Conservation (phyloP, 2,797 vertebrate genomes). For the Bradypodion ventrale region DNA sequence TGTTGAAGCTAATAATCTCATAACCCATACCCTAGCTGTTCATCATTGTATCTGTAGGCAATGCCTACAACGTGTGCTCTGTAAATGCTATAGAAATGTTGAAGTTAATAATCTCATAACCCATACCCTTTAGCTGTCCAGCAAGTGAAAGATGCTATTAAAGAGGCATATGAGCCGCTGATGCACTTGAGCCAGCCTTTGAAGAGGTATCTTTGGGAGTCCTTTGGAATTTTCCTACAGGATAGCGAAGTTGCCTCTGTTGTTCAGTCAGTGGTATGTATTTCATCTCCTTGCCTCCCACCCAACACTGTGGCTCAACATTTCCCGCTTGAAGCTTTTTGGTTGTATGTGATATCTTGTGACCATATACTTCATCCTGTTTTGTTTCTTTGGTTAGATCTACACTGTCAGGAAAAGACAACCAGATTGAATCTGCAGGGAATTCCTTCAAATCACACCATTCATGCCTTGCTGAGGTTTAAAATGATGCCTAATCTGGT, state of each 20-base stretch:
- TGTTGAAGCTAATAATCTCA: not conserved
- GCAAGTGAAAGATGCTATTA: not conserved
- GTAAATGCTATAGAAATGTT: too few species aligned
- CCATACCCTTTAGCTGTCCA: slow-evolving; percentile 6
- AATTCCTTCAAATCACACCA: too few species aligned
- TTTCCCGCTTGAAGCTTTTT: not conserved
- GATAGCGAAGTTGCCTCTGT: slow-evolving; percentile 2
- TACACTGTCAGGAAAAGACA: too few species aligned
- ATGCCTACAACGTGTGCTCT: not conserved
- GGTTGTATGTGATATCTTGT: not conserved
- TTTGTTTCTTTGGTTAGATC: not conserved
- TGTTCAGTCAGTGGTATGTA: slow-evolving; percentile 21
- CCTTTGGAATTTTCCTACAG: slow-evolving; percentile 6
- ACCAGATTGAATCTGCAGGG: too few species aligned
- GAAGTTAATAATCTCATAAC: not conserved
- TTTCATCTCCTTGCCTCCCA: not conserved
- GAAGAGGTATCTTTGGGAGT: slow-evolving; percentile 3
- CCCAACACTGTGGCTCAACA: not conserved
- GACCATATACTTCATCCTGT: not conserved
- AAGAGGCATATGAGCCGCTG: slow-evolving; percentile 13
- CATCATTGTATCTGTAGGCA: too few species aligned
- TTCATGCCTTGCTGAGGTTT: too few species aligned
- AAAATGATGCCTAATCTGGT: too few species aligned
- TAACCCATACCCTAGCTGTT: not conserved
- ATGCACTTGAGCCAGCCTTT: not conserved